A percentile compares a stretch with the other conserved stretches of the same genome.
Conservation (phyloP, 2,797 vertebrate genomes). For the Brachyrhaphis roseni region DNA sequence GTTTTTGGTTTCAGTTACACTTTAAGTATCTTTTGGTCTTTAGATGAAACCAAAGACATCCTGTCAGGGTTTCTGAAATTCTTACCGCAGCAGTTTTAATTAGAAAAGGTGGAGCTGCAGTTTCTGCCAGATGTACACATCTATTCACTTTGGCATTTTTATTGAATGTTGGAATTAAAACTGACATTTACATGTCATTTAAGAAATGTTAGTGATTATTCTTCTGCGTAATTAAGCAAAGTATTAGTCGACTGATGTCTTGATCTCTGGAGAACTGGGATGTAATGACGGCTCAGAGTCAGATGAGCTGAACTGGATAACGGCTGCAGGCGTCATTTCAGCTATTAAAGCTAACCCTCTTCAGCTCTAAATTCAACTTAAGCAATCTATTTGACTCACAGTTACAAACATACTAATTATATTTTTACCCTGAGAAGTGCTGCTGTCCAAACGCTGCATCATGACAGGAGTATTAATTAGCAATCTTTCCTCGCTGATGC, state of each 20-base stretch:
- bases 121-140: background rate
- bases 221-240: background rate
- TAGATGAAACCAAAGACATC: background rate
- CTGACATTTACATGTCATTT: background rate
- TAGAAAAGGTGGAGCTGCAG: background rate
- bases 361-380: conserved; percentile 30
- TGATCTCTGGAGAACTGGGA: background rate
- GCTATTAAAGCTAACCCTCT: conserved; percentile 19
- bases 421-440: conserved; percentile 17
- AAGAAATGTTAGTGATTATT: background rate
- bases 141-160: background rate
- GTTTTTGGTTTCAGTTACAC: background rate
- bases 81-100: background rate
- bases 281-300: background rate
- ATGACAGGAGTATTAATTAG: conserved; percentile 32
- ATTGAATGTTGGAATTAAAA: background rate
- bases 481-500: conserved; percentile 1
- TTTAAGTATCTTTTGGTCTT: background rate
- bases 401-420: conserved; percentile 22
- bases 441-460: conserved; percentile 9
- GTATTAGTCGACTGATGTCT: background rate
- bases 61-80: background rate
- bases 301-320: background rate
- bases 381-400: conserved; percentile 25
- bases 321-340: conserved; percentile 35